phyloP scores from a whole-genome alignment of 2,113 vertebrate genomes.

The Chiloscyllium plagiosum region DNA sequence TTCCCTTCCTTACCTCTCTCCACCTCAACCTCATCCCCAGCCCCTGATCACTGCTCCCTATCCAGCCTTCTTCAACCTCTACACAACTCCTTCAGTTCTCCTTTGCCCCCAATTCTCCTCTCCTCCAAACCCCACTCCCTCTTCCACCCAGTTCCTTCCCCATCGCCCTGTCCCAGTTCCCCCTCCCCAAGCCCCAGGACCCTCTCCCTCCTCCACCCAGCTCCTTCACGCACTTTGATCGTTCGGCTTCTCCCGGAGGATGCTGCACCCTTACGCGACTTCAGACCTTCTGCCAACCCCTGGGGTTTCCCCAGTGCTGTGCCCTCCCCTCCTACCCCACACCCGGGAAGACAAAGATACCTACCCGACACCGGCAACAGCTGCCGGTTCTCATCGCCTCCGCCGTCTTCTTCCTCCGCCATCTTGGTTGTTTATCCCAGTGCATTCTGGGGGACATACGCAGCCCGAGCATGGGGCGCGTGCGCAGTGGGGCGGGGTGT shows the following conservation, averaged over 20 bases:
- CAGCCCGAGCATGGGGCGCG: background rate
- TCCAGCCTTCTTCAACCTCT: too few species aligned
- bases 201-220: background rate
- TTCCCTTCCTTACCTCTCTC: too few species aligned
- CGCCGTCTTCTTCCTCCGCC: slow-evolving; percentile 31
- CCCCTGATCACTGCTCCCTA: too few species aligned
- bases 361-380: background rate
- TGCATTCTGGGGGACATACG: background rate
- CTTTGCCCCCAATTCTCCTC: background rate
- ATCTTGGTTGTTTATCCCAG: slow-evolving; percentile 30
- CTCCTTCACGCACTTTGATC: background rate
- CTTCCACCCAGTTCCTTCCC: background rate
- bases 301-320: background rate
- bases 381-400: background rate
- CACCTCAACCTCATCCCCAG: too few species aligned
- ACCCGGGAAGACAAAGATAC: fast-evolving
- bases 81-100: too few species aligned
- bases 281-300: background rate
- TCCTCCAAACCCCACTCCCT: background rate
- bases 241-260: background rate
- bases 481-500: background rate
- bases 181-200: too few species aligned
- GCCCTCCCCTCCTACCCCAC: too few species aligned
- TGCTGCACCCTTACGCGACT: background rate
- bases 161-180: too few species aligned